phyloP scores from a whole-genome alignment of 2,888 invertebrate species.

The Pelosia muscerda region DNA sequence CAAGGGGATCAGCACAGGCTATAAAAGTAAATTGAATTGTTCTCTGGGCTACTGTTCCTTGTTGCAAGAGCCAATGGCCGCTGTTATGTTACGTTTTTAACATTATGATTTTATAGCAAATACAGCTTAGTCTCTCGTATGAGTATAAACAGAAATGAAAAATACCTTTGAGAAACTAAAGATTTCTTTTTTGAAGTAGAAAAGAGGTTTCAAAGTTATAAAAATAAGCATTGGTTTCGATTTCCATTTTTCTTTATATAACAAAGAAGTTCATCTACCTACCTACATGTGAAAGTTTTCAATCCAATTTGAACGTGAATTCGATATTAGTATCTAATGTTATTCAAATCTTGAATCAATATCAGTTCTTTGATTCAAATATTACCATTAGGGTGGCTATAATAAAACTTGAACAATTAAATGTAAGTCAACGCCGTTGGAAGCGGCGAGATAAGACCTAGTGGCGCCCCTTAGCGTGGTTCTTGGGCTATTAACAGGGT shows the following conservation, averaged over 20 bases:
- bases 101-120: conserved; percentile 65
- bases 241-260: conserved; percentile 43
- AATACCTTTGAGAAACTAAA: conserved; percentile 33
- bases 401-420: conserved; percentile 86
- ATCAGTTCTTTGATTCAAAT: conserved; percentile 71
- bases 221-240: conserved; percentile 31
- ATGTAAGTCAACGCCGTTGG: conserved; percentile 79
- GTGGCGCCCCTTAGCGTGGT: conserved; percentile 73
- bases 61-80: conserved; percentile 65
- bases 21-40: conserved; percentile 86
- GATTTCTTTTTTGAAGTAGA: conserved; percentile 17
- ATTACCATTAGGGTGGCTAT: conserved; percentile 77
- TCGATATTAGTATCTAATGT: conserved; percentile 57
- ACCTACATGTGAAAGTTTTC: conserved; percentile 32
- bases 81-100: conserved; percentile 68
- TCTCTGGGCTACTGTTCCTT: conserved; percentile 74
- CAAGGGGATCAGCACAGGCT: conserved; percentile 76
- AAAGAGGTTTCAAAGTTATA: conserved; percentile 30
- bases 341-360: conserved; percentile 64
- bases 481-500: conserved; percentile 80
- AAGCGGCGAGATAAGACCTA: conserved; percentile 79
- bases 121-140: conserved; percentile 43
- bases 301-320: conserved; percentile 49
- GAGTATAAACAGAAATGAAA: conserved; percentile 45
- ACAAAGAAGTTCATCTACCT: conserved; percentile 23